These are phyloP conservation scores for Oxyruncus cristatus DNA, from an alignment of 2,113 vertebrate species.

Conservation along the genomic window DNA sequence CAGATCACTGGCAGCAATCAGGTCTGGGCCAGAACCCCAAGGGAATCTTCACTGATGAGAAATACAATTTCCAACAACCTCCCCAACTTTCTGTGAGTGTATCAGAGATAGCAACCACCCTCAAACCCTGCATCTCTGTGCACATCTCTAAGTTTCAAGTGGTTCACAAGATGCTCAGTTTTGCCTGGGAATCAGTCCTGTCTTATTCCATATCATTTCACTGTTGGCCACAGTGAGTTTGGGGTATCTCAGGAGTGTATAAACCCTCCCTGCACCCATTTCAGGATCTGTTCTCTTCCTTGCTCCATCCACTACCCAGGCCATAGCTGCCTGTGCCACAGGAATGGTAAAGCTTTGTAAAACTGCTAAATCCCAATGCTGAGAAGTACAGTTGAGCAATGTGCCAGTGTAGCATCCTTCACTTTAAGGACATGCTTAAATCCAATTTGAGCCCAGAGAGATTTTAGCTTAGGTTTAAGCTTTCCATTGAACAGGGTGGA, in stretches of 20 bases:
- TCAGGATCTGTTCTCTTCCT: background rate
- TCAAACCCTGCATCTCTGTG: background rate
- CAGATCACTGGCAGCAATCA: background rate
- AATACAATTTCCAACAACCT: background rate
- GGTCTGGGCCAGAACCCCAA: background rate
- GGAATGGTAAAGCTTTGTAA: background rate
- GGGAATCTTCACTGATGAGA: background rate
- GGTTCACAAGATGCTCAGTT: background rate
- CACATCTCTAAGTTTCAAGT: background rate
- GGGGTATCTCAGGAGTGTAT: background rate
- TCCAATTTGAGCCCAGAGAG: conserved; percentile 10
- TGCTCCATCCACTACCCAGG: background rate
- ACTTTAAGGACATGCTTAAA: conserved; percentile 34
- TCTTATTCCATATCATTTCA: background rate
- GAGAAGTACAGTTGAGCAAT: background rate
- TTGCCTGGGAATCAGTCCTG: background rate
- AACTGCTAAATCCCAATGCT: background rate
- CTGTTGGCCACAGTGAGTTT: background rate
- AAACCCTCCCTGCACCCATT: background rate
- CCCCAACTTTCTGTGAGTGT: background rate
- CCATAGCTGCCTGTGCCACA: background rate
- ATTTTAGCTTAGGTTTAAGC: conserved; percentile 19
- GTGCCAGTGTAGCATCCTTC: background rate
- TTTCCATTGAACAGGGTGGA: conserved; percentile 2
- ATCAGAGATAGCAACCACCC: background rate